These are phyloP conservation scores for Osedax fenrisi DNA, from an alignment of 2,888 invertebrate species.

Conservation along the genomic window DNA sequence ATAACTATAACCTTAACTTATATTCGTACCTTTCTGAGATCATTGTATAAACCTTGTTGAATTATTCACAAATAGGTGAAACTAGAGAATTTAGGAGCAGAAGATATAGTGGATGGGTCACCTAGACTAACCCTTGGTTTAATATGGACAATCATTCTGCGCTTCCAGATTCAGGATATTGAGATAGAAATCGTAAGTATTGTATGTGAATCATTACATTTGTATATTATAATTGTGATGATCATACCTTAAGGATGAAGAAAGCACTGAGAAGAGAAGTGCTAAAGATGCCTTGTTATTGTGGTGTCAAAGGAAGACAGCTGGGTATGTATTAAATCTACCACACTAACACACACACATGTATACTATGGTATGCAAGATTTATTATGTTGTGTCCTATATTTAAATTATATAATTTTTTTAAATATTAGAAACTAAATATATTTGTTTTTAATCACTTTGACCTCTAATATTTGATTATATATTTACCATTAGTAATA, in stretches of 20 bases:
- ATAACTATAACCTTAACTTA: too few relatives aligned
- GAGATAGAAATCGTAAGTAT: conserved; percentile 34
- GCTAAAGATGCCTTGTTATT: conserved; percentile 93
- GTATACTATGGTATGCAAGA: too few relatives aligned
- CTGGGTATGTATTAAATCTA: conserved; percentile 71
- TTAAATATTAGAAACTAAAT: too few relatives aligned
- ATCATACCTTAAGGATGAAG: conserved; percentile 65
- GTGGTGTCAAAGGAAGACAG: conserved; percentile 97
- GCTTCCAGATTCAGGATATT: conserved; percentile 76
- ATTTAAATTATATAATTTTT: too few relatives aligned
- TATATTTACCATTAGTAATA: too few relatives aligned
- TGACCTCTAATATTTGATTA: too few relatives aligned
- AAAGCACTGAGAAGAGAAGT: conserved; percentile 90
- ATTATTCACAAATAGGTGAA: conserved; percentile 64
- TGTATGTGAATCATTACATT: neutral
- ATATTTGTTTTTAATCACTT: too few relatives aligned
- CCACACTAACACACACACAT: too few relatives aligned
- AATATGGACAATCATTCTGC: conserved; percentile 95
- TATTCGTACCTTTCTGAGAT: too few relatives aligned
- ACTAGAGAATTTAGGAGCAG: conserved; percentile 92
- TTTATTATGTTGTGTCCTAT: too few relatives aligned
- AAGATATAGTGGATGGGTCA: conserved; percentile 96
- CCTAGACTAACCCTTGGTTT: conserved; percentile 87
- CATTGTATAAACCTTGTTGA: too few relatives aligned
- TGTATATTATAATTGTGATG: neutral